A percentile compares a stretch with the other conserved stretches of the same genome.
These are phyloP conservation scores for Lasius fuliginosus DNA, from an alignment of 2,888 invertebrate species.

Conservation along the genomic window DNA sequence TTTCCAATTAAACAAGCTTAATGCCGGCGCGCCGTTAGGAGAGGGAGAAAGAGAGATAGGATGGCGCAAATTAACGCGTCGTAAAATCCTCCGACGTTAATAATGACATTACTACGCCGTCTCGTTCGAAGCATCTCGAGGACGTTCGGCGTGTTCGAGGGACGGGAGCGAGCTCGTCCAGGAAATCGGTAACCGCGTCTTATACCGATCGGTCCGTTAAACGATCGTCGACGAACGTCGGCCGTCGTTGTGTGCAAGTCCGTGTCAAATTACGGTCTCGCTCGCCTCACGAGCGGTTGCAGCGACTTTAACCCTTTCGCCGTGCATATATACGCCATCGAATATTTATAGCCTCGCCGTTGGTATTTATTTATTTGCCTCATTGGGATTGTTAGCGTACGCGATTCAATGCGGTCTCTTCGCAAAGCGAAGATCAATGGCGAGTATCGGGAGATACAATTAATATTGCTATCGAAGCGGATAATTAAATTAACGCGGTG, in stretches of 20 bases:
- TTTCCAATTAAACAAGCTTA: slow-evolving; percentile 67
- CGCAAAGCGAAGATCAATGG: not conserved
- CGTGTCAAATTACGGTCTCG: slow-evolving; percentile 66
- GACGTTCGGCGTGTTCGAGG: slow-evolving; percentile 42
- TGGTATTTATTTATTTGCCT: slow-evolving; percentile 45
- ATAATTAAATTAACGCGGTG: slow-evolving; percentile 42
- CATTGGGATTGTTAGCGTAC: slow-evolving; percentile 23
- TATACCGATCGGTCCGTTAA: slow-evolving; percentile 39
- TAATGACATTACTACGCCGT: slow-evolving; percentile 68
- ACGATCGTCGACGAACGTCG: slow-evolving; percentile 45
- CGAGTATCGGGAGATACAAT: slow-evolving; percentile 34
- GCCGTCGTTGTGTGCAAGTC: slow-evolving; percentile 38
- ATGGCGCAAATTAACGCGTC: slow-evolving; percentile 67
- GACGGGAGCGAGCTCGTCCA: slow-evolving; percentile 38
- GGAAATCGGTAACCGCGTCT: slow-evolving; percentile 45
- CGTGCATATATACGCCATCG: slow-evolving; percentile 14
- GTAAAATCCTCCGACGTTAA: slow-evolving; percentile 69
- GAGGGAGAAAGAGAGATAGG: slow-evolving; percentile 12
- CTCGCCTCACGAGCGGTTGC: slow-evolving; percentile 55
- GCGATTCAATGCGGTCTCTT: not conserved
- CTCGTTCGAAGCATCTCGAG: slow-evolving; percentile 55
- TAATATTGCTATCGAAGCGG: slow-evolving; percentile 30
- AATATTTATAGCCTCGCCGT: slow-evolving; percentile 50
- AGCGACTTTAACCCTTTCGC: slow-evolving; percentile 57
- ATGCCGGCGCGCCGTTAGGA: slow-evolving; percentile 3